phyloP scores from a whole-genome alignment of 2,797 vertebrate species.

The Tachyglossus aculeatus region DNA sequence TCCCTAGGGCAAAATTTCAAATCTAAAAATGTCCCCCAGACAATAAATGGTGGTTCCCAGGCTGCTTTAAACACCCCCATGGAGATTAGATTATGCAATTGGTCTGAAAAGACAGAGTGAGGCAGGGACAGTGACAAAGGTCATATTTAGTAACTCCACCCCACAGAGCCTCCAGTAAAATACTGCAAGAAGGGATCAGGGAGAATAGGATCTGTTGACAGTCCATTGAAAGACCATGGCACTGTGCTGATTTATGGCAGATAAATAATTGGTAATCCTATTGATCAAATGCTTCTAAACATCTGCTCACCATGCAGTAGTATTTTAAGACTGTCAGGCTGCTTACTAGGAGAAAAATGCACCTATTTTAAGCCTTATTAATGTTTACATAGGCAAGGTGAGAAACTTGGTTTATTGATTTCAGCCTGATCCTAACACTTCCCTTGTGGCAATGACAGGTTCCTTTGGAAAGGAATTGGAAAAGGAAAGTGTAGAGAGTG shows the following conservation, averaged over 20 bases:
- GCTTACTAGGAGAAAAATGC: constrained; percentile 27
- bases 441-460: not conserved
- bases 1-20: too few relatives aligned
- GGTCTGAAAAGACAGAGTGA: too few relatives aligned
- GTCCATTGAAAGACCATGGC: constrained; percentile 32
- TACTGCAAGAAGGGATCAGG: constrained; percentile 40
- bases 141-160: too few relatives aligned
- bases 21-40: too few relatives aligned
- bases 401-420: constrained; percentile 9
- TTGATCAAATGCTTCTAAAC: constrained; percentile 18
- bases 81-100: too few relatives aligned
- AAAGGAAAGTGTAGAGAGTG: too few relatives aligned
- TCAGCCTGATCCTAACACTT: constrained; percentile 18
- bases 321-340: constrained; percentile 15
- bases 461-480: constrained; percentile 16
- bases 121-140: too few relatives aligned
- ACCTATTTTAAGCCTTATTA: constrained; percentile 13
- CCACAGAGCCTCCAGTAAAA: constrained; percentile 59
- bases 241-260: constrained; percentile 58
- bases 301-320: constrained; percentile 24
- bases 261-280: constrained; percentile 29
- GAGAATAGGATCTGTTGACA: constrained; percentile 50
- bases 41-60: too few relatives aligned
- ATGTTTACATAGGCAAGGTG: constrained; percentile 14
- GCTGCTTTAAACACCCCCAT: too few relatives aligned